A percentile compares a stretch with the other conserved stretches of the same genome.
These are phyloP conservation scores for Porites lutea DNA, from an alignment of 64 coral and sea anemone species.

Conservation along the genomic window DNA sequence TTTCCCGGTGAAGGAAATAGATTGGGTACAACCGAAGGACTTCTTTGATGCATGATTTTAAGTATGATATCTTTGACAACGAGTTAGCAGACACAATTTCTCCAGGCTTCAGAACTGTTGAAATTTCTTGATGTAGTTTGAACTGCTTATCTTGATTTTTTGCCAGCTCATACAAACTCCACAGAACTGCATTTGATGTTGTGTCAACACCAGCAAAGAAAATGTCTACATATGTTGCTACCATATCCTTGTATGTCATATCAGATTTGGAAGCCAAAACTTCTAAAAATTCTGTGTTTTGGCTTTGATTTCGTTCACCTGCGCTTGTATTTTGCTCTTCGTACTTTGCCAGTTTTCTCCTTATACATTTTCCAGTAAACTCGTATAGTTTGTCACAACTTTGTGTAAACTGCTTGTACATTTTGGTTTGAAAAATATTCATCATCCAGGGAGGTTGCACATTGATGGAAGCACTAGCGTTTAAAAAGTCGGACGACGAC, in stretches of 20 bases:
- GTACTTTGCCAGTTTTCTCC: conserved; percentile 38
- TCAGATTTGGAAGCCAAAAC: conserved; percentile 35
- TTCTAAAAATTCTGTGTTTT: conserved; percentile 22
- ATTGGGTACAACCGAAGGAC: conserved; percentile 50
- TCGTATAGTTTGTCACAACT: conserved; percentile 64
- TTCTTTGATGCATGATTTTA: conserved; percentile 68
- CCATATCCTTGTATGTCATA: conserved; percentile 54
- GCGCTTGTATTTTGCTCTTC: conserved; percentile 31
- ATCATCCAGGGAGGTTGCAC: conserved; percentile 52
- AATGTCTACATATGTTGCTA: conserved; percentile 59
- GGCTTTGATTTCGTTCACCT: neutral
- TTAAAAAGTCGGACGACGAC: conserved; percentile 39
- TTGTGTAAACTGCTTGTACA: conserved; percentile 50
- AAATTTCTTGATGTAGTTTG: conserved; percentile 52
- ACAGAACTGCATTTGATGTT: conserved; percentile 68
- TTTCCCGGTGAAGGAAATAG: neutral
- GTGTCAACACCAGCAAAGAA: conserved; percentile 82
- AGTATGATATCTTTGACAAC: conserved; percentile 47
- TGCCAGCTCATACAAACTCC: conserved; percentile 67
- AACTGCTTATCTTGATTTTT: conserved; percentile 77
- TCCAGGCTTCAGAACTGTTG: conserved; percentile 21
- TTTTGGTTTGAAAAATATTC: conserved; percentile 68
- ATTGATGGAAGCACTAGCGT: neutral
- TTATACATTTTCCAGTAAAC: conserved; percentile 46
- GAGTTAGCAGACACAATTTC: conserved; percentile 13